phyloP scores from a whole-genome alignment of 2,888 invertebrate species.

The Limenitis camilla region DNA sequence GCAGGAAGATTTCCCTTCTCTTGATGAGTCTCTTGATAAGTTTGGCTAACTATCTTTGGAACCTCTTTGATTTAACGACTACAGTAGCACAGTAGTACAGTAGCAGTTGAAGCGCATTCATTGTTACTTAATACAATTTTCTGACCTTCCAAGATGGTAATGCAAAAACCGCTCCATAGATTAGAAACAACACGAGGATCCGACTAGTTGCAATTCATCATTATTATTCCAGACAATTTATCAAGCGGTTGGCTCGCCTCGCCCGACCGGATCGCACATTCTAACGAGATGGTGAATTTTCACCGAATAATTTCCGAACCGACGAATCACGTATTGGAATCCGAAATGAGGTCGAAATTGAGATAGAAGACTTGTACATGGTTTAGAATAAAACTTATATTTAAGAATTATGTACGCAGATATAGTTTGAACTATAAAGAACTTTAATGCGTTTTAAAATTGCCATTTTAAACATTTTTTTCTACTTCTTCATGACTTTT shows the following conservation, averaged over 20 bases:
- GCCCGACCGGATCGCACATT: slow-evolving; percentile 68
- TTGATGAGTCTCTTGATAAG: too few relatives aligned
- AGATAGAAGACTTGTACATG: slow-evolving; percentile 70
- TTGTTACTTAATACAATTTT: background rate
- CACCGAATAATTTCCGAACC: slow-evolving; percentile 74
- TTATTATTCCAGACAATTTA: slow-evolving; percentile 76
- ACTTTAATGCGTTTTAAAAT: background rate
- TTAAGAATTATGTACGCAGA: slow-evolving; percentile 21
- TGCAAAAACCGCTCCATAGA: slow-evolving; percentile 37
- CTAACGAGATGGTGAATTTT: slow-evolving; percentile 76
- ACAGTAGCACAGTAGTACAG: too few relatives aligned
- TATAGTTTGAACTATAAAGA: slow-evolving; percentile 5
- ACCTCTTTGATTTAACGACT: too few relatives aligned
- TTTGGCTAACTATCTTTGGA: too few relatives aligned
- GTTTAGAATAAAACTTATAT: slow-evolving; percentile 29
- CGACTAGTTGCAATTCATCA: slow-evolving; percentile 73
- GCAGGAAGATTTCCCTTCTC: too few relatives aligned
- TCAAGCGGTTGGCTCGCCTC: slow-evolving; percentile 72
- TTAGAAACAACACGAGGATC: slow-evolving; percentile 60
- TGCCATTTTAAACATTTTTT: too few relatives aligned
- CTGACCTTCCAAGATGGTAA: slow-evolving; percentile 11
- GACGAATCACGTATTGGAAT: slow-evolving; percentile 75
- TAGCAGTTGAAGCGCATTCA: background rate
- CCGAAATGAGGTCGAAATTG: slow-evolving; percentile 69
- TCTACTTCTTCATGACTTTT: too few relatives aligned